phyloP scores from a whole-genome alignment of 1,140 invertebrate species.

The Drosophila quadrilineata region DNA sequence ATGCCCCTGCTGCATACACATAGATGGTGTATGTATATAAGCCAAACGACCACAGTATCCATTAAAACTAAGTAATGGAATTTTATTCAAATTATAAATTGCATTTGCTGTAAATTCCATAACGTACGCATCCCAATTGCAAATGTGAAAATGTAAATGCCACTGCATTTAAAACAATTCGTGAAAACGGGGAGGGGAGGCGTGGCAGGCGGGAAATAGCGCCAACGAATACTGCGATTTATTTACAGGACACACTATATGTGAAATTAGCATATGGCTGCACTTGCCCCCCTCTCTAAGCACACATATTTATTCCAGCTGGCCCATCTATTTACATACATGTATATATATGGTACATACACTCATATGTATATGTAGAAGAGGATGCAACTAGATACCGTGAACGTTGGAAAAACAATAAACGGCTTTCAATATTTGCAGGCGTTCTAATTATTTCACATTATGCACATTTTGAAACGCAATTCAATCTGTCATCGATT shows the following conservation, averaged over 20 bases:
- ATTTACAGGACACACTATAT: conserved; percentile 17
- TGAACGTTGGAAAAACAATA: conserved; percentile 42
- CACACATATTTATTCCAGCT: background rate
- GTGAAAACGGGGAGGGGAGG: too few species aligned
- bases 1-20: background rate
- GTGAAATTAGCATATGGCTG: conserved; percentile 11
- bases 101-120: conserved; percentile 47
- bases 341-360: background rate
- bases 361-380: background rate
- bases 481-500: conserved; percentile 51
- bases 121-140: conserved; percentile 14
- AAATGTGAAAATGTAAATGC: conserved; percentile 14
- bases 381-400: too few species aligned
- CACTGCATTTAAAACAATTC: conserved; percentile 43
- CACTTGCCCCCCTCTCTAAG: background rate
- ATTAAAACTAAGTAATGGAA: conserved; percentile 75
- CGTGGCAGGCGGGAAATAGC: conserved; percentile 5
- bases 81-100: conserved; percentile 75
- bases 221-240: conserved; percentile 18
- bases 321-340: background rate
- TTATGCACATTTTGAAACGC: conserved; percentile 51
- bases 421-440: conserved; percentile 63
- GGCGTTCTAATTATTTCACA: conserved; percentile 51
- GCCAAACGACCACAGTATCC: conserved; percentile 51
- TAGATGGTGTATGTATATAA: too few species aligned